phyloP scores from a whole-genome alignment of 1,140 invertebrate species.

The Ditylenchus dipsaci region DNA sequence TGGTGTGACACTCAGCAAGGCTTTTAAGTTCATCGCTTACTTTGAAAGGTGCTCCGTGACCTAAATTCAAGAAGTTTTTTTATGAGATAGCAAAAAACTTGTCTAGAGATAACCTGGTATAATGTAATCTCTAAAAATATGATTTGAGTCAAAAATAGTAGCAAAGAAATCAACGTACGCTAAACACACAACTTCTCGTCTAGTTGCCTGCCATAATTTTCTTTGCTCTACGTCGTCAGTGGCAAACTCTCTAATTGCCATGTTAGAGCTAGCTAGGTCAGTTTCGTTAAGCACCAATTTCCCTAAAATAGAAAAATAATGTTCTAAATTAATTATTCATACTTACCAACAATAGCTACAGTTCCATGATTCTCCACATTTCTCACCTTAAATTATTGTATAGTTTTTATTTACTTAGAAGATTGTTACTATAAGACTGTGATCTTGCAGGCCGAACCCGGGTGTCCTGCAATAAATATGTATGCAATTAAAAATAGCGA shows the following conservation, averaged over 20 bases:
- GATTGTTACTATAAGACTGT: constrained; percentile 17
- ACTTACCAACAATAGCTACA: constrained; percentile 24
- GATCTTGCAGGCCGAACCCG: constrained; percentile 28
- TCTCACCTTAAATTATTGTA: constrained; percentile 6
- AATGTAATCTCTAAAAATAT: constrained; percentile 7
- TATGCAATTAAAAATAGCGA: not conserved
- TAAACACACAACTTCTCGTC: constrained; percentile 28
- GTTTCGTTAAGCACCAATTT: constrained; percentile 22
- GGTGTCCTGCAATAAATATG: constrained; percentile 5
- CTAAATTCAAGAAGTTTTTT: constrained; percentile 12
- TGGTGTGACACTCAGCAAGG: constrained; percentile 4
- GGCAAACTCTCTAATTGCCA: constrained; percentile 17
- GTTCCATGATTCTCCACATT: constrained; percentile 28
- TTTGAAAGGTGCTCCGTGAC: constrained; percentile 17
- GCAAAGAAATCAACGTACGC: too few relatives aligned
- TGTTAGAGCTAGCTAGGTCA: constrained; percentile 14
- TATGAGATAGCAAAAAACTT: constrained; percentile 1
- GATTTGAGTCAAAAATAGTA: constrained; percentile 17
- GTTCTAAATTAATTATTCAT: not conserved
- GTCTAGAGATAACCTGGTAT: not conserved
- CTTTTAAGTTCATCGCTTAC: constrained; percentile 4
- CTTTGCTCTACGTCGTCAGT: constrained; percentile 22
- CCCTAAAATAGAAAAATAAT: constrained; percentile 1
- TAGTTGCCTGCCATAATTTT: constrained; percentile 30
- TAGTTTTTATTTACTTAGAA: not conserved